These are phyloP conservation scores for Morelia viridis DNA, from an alignment of 2,797 vertebrate species.

Conservation along the genomic window DNA sequence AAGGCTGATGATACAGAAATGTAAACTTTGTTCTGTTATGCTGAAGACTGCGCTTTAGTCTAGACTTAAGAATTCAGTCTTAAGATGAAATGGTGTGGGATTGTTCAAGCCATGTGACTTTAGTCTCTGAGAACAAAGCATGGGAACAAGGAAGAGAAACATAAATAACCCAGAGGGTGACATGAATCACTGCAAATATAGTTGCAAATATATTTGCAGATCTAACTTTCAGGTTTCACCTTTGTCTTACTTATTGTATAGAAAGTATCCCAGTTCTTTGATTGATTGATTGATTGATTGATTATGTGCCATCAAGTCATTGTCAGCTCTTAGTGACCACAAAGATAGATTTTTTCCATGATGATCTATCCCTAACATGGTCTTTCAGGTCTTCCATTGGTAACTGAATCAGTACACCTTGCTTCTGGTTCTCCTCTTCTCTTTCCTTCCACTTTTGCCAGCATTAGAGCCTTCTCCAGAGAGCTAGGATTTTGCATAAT, in stretches of 20 bases:
- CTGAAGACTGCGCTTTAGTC: background rate
- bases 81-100: background rate
- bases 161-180: background rate
- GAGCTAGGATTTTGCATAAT: background rate
- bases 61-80: slow-evolving; percentile 7
- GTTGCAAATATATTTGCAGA: background rate
- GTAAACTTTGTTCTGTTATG: background rate
- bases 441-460: background rate
- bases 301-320: background rate
- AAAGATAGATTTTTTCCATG: background rate
- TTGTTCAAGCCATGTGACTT: background rate
- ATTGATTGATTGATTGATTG: background rate
- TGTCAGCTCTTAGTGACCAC: background rate
- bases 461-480: background rate
- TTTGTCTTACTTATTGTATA: background rate
- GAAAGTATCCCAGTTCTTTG: background rate
- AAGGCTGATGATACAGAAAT: background rate
- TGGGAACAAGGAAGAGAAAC: background rate
- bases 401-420: background rate
- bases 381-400: background rate
- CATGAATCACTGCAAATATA: background rate
- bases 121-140: background rate
- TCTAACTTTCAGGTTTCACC: background rate
- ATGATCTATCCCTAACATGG: background rate
- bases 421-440: background rate